Base-by-base conservation (phyloP, 2,888 invertebrate species). In the Hydraecia micacea region DNA sequence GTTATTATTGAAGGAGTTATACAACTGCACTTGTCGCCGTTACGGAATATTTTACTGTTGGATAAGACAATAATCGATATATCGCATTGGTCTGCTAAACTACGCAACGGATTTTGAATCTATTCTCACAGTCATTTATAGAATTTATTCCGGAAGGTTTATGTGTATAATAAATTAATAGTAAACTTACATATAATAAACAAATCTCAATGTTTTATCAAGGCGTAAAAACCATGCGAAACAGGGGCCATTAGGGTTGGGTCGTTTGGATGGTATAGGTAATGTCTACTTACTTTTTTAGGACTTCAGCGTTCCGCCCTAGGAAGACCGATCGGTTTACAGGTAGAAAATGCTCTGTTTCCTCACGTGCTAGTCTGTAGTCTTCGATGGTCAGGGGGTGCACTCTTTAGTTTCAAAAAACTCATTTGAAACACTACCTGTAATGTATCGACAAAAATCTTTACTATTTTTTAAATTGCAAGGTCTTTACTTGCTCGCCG, bases 361-460 rank as follows among this genome's bases (percentile, higher is more conserved):
- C 25, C 1, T 60, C 28, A 60, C 13, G 28, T 60, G 11, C 6
- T n/a, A 28, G 28, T 60, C 28, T 6, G 39, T 39, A 39, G 7
- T 28, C 58, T 60, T 60, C 28, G 58, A 60, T n/a, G 5, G 21
- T n/a, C 9, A 36, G 13, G 32, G 4, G 7, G 11, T 55, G 7
- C 36, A 46, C 46, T 36, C 18, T 32, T 36, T 39, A 60, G 15
- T 5, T 4, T 36, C 2, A 21, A 49, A 52, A 2, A 39, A 18
- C 9, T 25, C 36, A 13, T 74, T 36, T 58, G n/a, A 25, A 28
- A 18, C 25, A 42, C 60, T n/a, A 76, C 4, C 76, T 75, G 49
- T 32, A 60, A 60, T 32, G 8, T 15, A 60, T 4, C 55, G 32
- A 65, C 18, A 13, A 18, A 21, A n/a, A 4, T 21, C 1, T 32